Evolutionary conservation across 2,113 vertebrate genomes (phyloP).

Genomic region (Dicrurus megarhynchus): DNA sequence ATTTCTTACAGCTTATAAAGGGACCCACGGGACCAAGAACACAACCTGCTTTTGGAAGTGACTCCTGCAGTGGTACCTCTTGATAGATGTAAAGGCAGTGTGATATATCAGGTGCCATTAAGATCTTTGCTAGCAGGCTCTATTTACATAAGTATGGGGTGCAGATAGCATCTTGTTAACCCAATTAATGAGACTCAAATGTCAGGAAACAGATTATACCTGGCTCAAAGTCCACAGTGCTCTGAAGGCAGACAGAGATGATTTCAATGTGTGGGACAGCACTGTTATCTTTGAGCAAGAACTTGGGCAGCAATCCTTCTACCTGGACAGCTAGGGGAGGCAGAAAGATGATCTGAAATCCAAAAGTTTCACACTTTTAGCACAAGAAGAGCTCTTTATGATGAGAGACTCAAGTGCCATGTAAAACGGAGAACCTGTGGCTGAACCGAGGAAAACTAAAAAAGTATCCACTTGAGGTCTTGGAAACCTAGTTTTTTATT

Average conservation of each 20-base stretch:
- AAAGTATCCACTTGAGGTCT: neutral
- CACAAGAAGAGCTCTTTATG: neutral
- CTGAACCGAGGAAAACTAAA: neutral
- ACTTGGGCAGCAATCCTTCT: neutral
- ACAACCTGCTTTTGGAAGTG: slow-evolving; percentile 22
- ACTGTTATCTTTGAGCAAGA: neutral
- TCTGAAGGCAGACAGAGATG: neutral
- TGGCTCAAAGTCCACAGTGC: neutral
- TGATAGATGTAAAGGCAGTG: neutral
- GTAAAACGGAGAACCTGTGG: neutral
- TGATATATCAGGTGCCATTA: slow-evolving; percentile 31
- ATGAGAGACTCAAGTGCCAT: neutral
- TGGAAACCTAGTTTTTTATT: neutral
- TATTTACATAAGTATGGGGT: neutral
- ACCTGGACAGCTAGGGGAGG: neutral
- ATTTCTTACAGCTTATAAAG: slow-evolving; percentile 58
- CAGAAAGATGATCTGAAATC: neutral
- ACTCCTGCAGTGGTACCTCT: neutral
- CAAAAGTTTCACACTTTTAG: neutral
- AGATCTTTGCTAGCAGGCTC: slow-evolving; percentile 7
- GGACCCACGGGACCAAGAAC: slow-evolving; percentile 28
- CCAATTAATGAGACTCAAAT: slow-evolving; percentile 48
- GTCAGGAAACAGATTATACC: neutral
- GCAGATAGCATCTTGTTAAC: slow-evolving; percentile 33
- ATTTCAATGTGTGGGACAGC: slow-evolving; percentile 11